Evolutionary conservation across 2,888 invertebrate species (phyloP).

Genomic region (Aphrophora alni): DNA sequence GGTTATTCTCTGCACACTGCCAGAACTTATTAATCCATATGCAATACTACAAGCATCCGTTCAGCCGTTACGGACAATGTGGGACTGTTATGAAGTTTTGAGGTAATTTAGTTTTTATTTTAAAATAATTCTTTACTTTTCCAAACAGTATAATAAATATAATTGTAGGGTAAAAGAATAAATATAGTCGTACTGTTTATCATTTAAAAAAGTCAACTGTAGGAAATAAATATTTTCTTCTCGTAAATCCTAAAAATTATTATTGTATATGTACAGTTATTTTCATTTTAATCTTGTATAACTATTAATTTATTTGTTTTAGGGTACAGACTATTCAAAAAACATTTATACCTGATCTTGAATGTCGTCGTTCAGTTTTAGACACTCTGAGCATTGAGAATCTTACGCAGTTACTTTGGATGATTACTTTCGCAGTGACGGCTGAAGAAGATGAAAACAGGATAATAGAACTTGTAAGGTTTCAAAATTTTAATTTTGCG

Average conservation of each 20-base stretch:
- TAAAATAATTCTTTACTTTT: no score
- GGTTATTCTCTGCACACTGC: slow-evolving; percentile 39
- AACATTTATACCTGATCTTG: not conserved
- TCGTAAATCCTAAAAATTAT: no score
- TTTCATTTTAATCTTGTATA: no score
- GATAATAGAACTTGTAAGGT: not conserved
- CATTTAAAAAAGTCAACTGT: no score
- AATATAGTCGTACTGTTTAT: no score
- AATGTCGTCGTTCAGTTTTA: not conserved
- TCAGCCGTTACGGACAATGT: slow-evolving; percentile 50
- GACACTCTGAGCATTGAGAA: not conserved
- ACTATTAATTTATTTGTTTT: not conserved
- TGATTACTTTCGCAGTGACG: not conserved
- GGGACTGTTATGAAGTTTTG: slow-evolving; percentile 56
- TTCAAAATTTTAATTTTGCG: no score
- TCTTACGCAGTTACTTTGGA: not conserved
- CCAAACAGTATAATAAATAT: no score
- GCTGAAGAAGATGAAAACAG: not conserved
- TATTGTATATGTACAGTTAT: no score
- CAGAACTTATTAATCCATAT: slow-evolving; percentile 49
- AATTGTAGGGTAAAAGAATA: no score
- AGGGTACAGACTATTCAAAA: slow-evolving; percentile 34
- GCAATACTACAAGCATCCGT: slow-evolving; percentile 44
- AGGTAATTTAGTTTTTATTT: no score
- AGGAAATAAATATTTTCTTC: no score